A percentile compares a stretch with the other conserved stretches of the same genome.
Evolutionary conservation across 2,888 invertebrate species (phyloP).

Genomic region (Lasioglossum villosulum): DNA sequence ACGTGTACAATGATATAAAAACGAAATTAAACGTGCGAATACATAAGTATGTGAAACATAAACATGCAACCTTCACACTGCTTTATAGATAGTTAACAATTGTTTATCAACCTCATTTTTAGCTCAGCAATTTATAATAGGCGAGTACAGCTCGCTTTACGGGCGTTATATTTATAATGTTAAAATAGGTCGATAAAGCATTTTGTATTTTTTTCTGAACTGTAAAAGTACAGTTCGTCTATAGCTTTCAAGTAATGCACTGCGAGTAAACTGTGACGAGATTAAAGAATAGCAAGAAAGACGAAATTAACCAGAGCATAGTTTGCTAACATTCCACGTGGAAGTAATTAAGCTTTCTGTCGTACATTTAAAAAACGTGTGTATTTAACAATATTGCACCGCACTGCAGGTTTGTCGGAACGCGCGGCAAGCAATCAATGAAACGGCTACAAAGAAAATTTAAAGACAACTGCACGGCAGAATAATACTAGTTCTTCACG

Average conservation of each 20-base stretch:
- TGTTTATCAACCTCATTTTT: constrained; percentile 7
- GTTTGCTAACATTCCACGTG: neutral
- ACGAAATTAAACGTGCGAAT: constrained; percentile 1
- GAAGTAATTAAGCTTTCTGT: neutral
- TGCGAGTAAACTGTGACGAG: constrained; percentile 24
- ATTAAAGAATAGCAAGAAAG: neutral
- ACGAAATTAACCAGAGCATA: neutral
- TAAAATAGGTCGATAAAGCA: constrained; percentile 40
- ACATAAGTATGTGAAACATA: neutral
- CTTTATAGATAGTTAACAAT: constrained; percentile 4
- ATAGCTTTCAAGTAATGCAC: constrained; percentile 14
- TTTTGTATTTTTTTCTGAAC: constrained; percentile 47
- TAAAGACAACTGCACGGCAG: neutral
- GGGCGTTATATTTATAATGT: constrained; percentile 43
- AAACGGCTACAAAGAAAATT: neutral
- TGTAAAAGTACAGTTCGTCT: neutral
- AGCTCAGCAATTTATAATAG: constrained; percentile 9
- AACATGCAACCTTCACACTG: neutral
- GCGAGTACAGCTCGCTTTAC: neutral
- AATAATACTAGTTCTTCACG: neutral
- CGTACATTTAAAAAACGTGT: constrained; percentile 3
- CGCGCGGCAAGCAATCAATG: neutral
- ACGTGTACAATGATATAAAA: neutral
- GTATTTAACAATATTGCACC: constrained; percentile 29
- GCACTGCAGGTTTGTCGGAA: constrained; percentile 10